Conservation (phyloP, 2,888 invertebrate species). For the Andrena fulva region DNA sequence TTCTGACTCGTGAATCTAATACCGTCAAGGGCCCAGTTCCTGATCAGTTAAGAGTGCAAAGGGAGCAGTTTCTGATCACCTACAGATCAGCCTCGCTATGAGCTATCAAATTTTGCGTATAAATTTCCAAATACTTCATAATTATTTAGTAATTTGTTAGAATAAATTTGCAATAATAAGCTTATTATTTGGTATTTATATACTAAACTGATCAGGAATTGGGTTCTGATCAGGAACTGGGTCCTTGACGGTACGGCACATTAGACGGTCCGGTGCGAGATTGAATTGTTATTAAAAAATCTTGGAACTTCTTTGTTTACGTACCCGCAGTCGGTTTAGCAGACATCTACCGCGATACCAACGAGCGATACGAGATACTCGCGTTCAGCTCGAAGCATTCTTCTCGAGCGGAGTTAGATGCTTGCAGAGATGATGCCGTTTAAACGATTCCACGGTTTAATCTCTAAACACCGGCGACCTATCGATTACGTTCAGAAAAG, state of each 20-base stretch:
- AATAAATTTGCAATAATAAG: too few species aligned
- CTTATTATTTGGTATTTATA: too few species aligned
- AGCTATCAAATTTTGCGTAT: too few species aligned
- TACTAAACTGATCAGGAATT: too few species aligned
- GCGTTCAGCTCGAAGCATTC: background rate
- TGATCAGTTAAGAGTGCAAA: too few species aligned
- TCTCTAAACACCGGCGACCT: constrained; percentile 25
- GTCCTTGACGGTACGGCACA: too few species aligned
- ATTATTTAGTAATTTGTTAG: too few species aligned
- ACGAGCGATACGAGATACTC: constrained; percentile 31
- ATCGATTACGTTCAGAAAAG: constrained; percentile 50
- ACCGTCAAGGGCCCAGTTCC: too few species aligned
- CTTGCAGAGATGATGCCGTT: background rate
- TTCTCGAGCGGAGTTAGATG: constrained; percentile 12
- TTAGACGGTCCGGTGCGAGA: background rate
- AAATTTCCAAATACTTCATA: too few species aligned
- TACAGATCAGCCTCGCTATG: too few species aligned
- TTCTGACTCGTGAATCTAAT: background rate
- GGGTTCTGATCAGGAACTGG: too few species aligned
- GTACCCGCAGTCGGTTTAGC: constrained; percentile 42
- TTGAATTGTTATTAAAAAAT: background rate
- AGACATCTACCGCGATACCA: constrained; percentile 34
- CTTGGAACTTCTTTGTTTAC: background rate
- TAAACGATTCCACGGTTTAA: constrained; percentile 12
- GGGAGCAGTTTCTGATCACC: too few species aligned